These are phyloP conservation scores for Phragmatobia fuliginosa DNA, from an alignment of 2,888 invertebrate genomes.

Conservation along the genomic window DNA sequence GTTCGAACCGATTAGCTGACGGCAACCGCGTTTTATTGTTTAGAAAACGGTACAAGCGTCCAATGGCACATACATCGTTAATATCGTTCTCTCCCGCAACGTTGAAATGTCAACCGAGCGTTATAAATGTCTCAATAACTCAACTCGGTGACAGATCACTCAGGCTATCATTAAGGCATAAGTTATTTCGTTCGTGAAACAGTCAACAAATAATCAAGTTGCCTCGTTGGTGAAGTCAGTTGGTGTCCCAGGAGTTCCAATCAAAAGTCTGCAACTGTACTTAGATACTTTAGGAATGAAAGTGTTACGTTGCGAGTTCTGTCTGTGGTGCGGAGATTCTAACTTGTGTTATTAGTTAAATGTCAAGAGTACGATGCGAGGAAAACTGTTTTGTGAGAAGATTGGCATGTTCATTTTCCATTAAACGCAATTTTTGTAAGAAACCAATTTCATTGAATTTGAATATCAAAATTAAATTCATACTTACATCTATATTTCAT, in stretches of 20 bases:
- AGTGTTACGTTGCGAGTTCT: slow-evolving; percentile 53
- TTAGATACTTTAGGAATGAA: slow-evolving; percentile 59
- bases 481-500: slow-evolving; percentile 19
- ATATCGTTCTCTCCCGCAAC: slow-evolving; percentile 59
- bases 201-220: slow-evolving; percentile 54
- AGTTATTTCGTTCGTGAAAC: slow-evolving; percentile 63
- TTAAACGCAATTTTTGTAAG: slow-evolving; percentile 57
- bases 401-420: slow-evolving; percentile 57
- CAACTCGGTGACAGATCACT: slow-evolving; percentile 62
- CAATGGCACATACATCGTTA: slow-evolving; percentile 53
- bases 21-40: slow-evolving; percentile 58
- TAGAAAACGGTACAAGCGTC: slow-evolving; percentile 54
- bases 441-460: slow-evolving; percentile 53
- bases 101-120: slow-evolving; percentile 60
- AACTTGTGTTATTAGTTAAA: slow-evolving; percentile 73
- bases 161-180: slow-evolving; percentile 59
- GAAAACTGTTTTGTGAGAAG: slow-evolving; percentile 60
- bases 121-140: slow-evolving; percentile 69
- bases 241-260: slow-evolving; percentile 58
- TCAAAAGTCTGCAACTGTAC: slow-evolving; percentile 71
- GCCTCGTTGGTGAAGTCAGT: slow-evolving; percentile 33
- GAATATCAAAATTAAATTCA: no score
- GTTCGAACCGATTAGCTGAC: slow-evolving; percentile 57
- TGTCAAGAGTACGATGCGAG: slow-evolving; percentile 51
- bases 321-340: slow-evolving; percentile 59